Evolutionary conservation across 2,797 vertebrate genomes (phyloP).

Genomic region (Picus viridis): DNA sequence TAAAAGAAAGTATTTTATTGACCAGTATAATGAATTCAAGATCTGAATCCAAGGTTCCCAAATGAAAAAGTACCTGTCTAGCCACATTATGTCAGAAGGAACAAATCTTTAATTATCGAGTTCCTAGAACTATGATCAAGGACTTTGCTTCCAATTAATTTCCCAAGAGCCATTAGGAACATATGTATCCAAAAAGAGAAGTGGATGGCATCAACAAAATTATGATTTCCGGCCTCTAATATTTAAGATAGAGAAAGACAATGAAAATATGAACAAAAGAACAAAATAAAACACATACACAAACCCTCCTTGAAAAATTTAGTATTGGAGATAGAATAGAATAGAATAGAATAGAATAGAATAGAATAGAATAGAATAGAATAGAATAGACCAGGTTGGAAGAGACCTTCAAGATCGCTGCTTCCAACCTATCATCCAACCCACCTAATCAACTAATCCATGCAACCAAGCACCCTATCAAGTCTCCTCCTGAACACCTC

Average conservation of each 20-base stretch:
- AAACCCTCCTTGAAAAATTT: not conserved
- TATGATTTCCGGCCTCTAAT: not conserved
- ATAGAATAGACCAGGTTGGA: too few species aligned
- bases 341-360: too few species aligned
- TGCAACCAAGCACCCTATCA: too few species aligned
- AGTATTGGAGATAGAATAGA: not conserved
- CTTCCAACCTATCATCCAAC: too few species aligned
- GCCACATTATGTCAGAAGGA: constrained; percentile 2
- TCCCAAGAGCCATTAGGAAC: not conserved
- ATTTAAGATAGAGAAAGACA: not conserved
- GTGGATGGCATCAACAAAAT: not conserved
- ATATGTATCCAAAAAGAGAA: not conserved
- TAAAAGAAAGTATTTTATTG: constrained; percentile 42
- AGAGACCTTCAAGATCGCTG: too few species aligned
- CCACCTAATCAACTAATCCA: too few species aligned
- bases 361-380: too few species aligned
- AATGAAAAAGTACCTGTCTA: constrained; percentile 20
- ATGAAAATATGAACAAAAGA: not conserved
- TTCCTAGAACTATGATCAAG: not conserved
- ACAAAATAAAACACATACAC: not conserved
- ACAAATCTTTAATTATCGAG: not conserved
- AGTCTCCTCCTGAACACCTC: too few species aligned
- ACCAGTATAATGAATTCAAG: constrained; percentile 9
- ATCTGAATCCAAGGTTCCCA: constrained; percentile 24
- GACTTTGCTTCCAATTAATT: constrained; percentile 3